Evolutionary conservation across 1,140 invertebrate genomes (phyloP).

Genomic region (Rhagoletis zephyria): DNA sequence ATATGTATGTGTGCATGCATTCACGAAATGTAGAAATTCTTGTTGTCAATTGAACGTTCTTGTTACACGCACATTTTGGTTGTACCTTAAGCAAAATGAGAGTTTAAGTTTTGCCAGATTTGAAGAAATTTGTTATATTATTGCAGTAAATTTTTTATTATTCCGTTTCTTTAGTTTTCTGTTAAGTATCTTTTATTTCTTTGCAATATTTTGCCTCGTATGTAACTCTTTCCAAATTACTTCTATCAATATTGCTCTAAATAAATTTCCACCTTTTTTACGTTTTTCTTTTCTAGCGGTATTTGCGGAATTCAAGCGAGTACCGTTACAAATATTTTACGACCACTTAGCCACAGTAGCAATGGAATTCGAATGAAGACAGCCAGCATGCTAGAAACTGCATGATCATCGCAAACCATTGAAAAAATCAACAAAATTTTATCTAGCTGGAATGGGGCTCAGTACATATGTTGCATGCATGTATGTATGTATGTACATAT

Average conservation of each 20-base stretch:
- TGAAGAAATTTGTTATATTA: not conserved
- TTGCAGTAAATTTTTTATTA: not conserved
- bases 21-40: no score
- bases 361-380: slow-evolving; percentile 23
- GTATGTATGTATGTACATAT: not conserved
- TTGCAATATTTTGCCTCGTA: not conserved
- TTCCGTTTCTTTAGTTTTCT: not conserved
- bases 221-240: not conserved
- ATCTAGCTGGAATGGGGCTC: not conserved
- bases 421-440: slow-evolving; percentile 1
- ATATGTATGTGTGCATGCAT: not conserved
- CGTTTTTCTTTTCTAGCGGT: not conserved
- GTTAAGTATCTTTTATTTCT: not conserved
- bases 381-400: slow-evolving; percentile 16
- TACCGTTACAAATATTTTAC: slow-evolving; percentile 18
- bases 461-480: not conserved
- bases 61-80: no score
- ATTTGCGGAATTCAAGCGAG: slow-evolving; percentile 16
- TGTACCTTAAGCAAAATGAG: no score
- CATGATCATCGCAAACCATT: slow-evolving; percentile 12
- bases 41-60: no score
- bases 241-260: slow-evolving; percentile 8
- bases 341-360: not conserved
- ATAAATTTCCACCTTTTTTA: slow-evolving; percentile 1
- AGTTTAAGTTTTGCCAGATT: not conserved